Evolutionary conservation across 53 echinoderm and acorn worm species (phyloP).

Genomic region (Glandiceps talaboti): DNA sequence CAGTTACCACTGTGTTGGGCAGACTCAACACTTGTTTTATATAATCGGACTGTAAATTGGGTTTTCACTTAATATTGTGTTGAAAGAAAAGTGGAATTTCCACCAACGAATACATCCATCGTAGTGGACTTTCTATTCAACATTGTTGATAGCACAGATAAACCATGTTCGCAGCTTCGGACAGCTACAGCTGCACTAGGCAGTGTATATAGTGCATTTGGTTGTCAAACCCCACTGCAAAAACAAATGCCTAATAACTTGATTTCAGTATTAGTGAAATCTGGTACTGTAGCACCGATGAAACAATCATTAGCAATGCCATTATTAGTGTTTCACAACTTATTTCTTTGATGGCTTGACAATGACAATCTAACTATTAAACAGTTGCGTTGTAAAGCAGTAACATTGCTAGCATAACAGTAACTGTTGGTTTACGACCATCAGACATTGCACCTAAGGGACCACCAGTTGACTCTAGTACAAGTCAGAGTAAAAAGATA

Average conservation of each 20-base stretch:
- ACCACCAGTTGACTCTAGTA: too few relatives aligned
- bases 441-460: constrained; percentile 32
- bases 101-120: constrained; percentile 1
- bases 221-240: not conserved
- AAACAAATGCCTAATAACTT: constrained; percentile 1
- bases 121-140: constrained; percentile 14
- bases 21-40: constrained; percentile 3
- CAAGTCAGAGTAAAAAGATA: too few relatives aligned
- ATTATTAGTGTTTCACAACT: not conserved
- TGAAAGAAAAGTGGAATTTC: constrained; percentile 2
- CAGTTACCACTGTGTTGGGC: constrained; percentile 17
- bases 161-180: not conserved
- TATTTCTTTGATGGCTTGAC: constrained; percentile 1
- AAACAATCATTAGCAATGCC: constrained; percentile 1
- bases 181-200: constrained; percentile 7
- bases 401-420: constrained; percentile 22
- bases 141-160: constrained; percentile 9
- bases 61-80: not conserved
- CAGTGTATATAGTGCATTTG: not conserved
- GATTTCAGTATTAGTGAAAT: constrained; percentile 15
- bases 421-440: constrained; percentile 19
- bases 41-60: not conserved
- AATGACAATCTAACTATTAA: constrained; percentile 15
- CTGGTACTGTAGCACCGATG: constrained; percentile 18
- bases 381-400: constrained; percentile 20